Evolutionary conservation across 2,113 vertebrate genomes (phyloP).

Genomic region (Colius striatus): DNA sequence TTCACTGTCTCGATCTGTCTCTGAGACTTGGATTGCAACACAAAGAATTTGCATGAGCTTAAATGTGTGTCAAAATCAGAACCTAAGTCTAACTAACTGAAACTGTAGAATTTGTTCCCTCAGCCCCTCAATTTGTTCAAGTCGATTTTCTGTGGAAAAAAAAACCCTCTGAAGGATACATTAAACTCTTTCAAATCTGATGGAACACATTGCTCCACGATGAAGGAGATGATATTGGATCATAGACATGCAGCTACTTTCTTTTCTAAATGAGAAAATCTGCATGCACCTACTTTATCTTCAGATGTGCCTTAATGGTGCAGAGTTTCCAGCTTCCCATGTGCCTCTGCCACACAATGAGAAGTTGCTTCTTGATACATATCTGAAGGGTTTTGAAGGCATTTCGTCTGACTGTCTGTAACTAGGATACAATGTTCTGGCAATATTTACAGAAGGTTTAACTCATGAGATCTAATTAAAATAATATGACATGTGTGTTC

Average conservation of each 20-base stretch:
- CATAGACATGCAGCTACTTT: neutral
- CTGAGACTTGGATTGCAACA: neutral
- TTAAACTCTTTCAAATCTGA: neutral
- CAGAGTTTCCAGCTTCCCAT: neutral
- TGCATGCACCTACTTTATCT: neutral
- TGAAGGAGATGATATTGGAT: neutral
- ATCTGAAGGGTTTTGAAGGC: neutral
- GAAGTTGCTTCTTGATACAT: neutral
- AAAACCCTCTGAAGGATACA: neutral
- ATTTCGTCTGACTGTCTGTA: neutral
- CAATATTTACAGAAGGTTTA: constrained; percentile 44
- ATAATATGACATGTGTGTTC: constrained; percentile 43
- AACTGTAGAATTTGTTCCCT: neutral
- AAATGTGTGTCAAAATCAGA: neutral
- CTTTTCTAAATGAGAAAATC: too few species aligned
- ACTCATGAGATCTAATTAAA: constrained; percentile 76
- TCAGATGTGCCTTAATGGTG: neutral
- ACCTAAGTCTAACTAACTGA: neutral
- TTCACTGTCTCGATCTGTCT: neutral
- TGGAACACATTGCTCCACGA: neutral
- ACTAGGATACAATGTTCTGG: constrained; percentile 38
- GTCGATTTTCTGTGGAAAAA: neutral
- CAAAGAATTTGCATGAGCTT: neutral
- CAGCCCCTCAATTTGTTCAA: neutral
- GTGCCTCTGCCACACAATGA: neutral